These are phyloP conservation scores for Leptarthrus brevirostris DNA, from an alignment of 2,888 invertebrate genomes.

Conservation along the genomic window DNA sequence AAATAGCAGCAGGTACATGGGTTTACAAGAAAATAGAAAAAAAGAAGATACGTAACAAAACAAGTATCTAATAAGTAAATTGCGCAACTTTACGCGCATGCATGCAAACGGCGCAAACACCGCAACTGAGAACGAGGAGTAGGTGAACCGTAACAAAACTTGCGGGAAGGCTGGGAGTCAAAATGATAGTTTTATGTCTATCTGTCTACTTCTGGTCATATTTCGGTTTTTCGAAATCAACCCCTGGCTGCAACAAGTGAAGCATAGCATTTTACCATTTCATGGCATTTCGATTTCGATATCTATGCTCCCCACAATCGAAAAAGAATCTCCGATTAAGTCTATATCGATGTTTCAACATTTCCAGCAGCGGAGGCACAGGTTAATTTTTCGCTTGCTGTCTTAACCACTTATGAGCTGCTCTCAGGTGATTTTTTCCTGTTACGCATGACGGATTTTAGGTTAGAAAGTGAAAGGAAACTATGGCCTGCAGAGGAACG, in stretches of 20 bases:
- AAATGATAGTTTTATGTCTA: not conserved
- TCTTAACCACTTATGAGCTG: constrained; percentile 12
- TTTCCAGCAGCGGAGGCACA: not conserved
- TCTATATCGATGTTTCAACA: not conserved
- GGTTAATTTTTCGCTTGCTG: constrained; percentile 11
- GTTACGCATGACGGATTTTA: constrained; percentile 49
- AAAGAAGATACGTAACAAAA: constrained; percentile 38
- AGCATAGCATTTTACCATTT: too few species aligned
- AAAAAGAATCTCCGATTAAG: constrained; percentile 6
- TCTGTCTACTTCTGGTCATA: not conserved
- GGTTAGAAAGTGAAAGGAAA: constrained; percentile 50
- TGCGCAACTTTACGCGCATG: constrained; percentile 41
- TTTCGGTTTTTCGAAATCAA: not conserved
- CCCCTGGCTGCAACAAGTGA: not conserved
- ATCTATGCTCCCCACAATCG: not conserved
- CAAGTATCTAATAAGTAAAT: constrained; percentile 27
- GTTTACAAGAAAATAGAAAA: constrained; percentile 11
- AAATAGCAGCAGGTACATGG: constrained; percentile 15
- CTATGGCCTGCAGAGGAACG: constrained; percentile 33
- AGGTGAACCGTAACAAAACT: constrained; percentile 16
- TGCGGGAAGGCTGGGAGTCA: not conserved
- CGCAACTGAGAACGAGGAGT: not conserved
- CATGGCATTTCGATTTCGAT: too few species aligned
- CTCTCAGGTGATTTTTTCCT: constrained; percentile 48
- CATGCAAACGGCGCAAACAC: constrained; percentile 20